A percentile compares a stretch with the other conserved stretches of the same genome.
phyloP scores from a whole-genome alignment of 2,797 vertebrate species.

The Fistularia commersonii region DNA sequence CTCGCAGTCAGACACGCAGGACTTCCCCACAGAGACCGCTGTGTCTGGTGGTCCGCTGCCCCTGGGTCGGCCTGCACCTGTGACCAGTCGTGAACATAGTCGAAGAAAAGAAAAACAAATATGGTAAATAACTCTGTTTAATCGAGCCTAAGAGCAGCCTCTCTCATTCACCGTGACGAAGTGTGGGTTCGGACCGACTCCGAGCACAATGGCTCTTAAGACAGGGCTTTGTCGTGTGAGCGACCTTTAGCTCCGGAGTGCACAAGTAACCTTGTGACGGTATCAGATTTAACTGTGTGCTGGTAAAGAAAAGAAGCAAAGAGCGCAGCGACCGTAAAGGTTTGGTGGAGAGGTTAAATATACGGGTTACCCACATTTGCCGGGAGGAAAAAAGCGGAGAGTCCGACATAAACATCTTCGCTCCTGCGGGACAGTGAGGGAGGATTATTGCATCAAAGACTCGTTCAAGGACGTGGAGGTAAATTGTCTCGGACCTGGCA shows the following conservation, averaged over 20 bases:
- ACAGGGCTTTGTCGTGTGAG: conserved; percentile 12
- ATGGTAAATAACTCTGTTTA: conserved; percentile 46
- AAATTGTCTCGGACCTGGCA: conserved; percentile 16
- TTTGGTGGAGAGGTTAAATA: conserved; percentile 61
- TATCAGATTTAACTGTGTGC: conserved; percentile 47
- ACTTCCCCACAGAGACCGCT: conserved; percentile 20
- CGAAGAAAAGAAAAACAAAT: conserved; percentile 44
- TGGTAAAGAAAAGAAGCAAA: conserved; percentile 8
- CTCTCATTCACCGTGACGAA: conserved; percentile 16
- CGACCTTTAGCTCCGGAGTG: conserved; percentile 11
- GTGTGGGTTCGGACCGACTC: conserved; percentile 30
- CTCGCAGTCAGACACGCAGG: conserved; percentile 31
- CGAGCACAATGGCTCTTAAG: conserved; percentile 30
- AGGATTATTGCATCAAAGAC: conserved; percentile 49
- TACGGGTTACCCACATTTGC: conserved; percentile 36
- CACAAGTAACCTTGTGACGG: conserved; percentile 40
- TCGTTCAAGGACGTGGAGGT: conserved; percentile 43
- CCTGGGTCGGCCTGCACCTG: conserved; percentile 52
- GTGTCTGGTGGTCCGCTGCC: conserved; percentile 40
- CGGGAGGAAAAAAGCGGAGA: conserved; percentile 45
- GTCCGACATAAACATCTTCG: conserved; percentile 53
- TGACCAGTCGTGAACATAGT: conserved; percentile 12
- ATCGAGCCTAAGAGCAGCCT: conserved; percentile 46
- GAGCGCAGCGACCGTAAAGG: conserved; percentile 31
- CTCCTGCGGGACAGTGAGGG: conserved; percentile 39